These are phyloP conservation scores for Myripristis jacobus DNA, from an alignment of 2,797 vertebrate genomes.

Conservation along the genomic window DNA sequence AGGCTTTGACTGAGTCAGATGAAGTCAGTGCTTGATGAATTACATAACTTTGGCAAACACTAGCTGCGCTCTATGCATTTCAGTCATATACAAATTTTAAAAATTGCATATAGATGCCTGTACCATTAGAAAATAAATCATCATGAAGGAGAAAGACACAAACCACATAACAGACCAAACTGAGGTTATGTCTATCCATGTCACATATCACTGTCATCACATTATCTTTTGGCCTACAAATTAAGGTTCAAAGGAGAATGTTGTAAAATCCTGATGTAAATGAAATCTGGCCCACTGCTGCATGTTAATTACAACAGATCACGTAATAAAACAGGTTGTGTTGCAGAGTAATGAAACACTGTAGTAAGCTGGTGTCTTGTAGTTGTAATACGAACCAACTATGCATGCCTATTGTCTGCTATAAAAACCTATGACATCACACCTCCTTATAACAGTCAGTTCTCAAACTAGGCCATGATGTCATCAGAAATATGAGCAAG, in stretches of 20 bases:
- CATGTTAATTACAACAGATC: neutral
- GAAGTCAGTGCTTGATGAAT: slow-evolving; percentile 21
- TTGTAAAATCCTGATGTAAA: neutral
- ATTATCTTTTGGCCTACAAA: neutral
- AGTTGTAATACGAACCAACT: slow-evolving; percentile 2
- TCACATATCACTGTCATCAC: neutral
- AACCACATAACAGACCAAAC: neutral
- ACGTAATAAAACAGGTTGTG: slow-evolving; percentile 12
- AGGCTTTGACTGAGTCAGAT: slow-evolving; percentile 9
- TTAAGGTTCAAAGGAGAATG: neutral
- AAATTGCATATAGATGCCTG: neutral
- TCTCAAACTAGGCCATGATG: slow-evolving; percentile 33
- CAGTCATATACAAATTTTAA: neutral
- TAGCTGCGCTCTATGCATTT: neutral
- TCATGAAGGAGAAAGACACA: too few species aligned
- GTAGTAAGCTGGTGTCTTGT: neutral
- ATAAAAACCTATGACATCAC: slow-evolving; percentile 6
- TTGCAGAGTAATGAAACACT: slow-evolving; percentile 7
- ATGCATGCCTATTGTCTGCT: neutral
- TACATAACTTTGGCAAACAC: slow-evolving; percentile 15
- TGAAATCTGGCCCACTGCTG: neutral
- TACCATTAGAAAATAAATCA: too few species aligned
- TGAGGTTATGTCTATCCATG: neutral
- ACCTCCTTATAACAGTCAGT: slow-evolving; percentile 16
- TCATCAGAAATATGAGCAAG: slow-evolving; percentile 24